phyloP scores from a whole-genome alignment of 2,113 vertebrate species.

The Atrichornis clamosus region DNA sequence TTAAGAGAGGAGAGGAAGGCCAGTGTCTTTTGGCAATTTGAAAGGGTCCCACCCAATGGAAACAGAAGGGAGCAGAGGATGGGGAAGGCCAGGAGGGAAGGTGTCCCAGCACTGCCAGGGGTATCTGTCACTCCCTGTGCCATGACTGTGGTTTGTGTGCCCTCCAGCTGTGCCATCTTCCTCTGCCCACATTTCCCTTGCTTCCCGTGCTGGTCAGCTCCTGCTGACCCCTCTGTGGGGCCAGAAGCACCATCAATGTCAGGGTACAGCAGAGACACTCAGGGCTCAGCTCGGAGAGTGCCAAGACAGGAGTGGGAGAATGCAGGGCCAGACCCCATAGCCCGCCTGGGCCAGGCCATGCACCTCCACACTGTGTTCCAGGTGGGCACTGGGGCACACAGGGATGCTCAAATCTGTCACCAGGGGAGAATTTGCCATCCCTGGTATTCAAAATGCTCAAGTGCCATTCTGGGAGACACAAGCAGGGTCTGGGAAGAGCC shows the following conservation, averaged over 20 bases:
- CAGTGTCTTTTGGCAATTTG: background rate
- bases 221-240: background rate
- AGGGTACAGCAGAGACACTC: background rate
- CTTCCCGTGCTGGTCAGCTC: background rate
- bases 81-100: background rate
- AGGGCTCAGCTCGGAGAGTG: fast-evolving
- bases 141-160: background rate
- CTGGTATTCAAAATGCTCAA: fast-evolving
- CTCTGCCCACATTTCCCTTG: background rate
- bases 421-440: background rate
- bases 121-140: fast-evolving
- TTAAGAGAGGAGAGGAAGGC: background rate
- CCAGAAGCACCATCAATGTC: background rate
- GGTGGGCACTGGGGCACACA: fast-evolving
- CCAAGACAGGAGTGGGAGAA: background rate
- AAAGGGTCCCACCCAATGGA: background rate
- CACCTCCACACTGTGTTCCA: fast-evolving
- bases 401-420: background rate
- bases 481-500: background rate
- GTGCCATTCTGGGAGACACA: background rate
- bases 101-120: background rate
- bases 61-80: background rate
- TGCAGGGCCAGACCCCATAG: fast-evolving
- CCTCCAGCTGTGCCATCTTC: background rate
- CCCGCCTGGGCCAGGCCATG: background rate